Percentiles rank a stretch among this genome's conserved stretches.
Evolutionary conservation across 2,797 vertebrate species (phyloP).

Genomic region (Mus minutoides): DNA sequence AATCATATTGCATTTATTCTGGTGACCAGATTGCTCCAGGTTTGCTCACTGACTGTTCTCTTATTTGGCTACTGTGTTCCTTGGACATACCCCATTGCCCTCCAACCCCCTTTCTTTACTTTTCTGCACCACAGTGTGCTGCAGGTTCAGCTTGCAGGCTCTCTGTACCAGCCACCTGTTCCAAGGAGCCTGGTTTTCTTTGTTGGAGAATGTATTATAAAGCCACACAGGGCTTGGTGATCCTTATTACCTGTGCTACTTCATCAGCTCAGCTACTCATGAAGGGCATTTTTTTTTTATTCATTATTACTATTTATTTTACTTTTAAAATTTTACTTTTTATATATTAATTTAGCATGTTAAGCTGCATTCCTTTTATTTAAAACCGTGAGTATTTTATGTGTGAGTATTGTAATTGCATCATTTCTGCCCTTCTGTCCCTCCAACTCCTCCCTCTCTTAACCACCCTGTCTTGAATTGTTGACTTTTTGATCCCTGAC

Average conservation of each 20-base stretch:
- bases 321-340: neutral
- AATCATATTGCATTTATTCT: neutral
- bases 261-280: neutral
- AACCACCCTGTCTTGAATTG: neutral
- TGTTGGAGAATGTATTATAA: neutral
- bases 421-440: neutral
- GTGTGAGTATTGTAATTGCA: neutral
- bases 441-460: neutral
- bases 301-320: neutral
- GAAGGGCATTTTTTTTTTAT: neutral
- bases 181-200: neutral
- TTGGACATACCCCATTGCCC: neutral
- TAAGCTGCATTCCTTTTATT: neutral
- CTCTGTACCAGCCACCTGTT: neutral
- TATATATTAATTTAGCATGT: neutral
- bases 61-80: neutral
- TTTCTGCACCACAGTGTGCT: neutral
- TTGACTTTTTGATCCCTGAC: neutral
- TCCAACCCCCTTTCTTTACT: neutral
- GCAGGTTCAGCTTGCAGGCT: neutral
- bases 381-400: neutral
- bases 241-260: neutral
- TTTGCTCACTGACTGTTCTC: neutral
- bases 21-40: neutral
- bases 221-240: neutral